Evolutionary conservation across 2,113 vertebrate species (phyloP), one percentile per base, ranked within the genome.

Genomic region (Calyptommatus sinebrachiatus): DNA sequence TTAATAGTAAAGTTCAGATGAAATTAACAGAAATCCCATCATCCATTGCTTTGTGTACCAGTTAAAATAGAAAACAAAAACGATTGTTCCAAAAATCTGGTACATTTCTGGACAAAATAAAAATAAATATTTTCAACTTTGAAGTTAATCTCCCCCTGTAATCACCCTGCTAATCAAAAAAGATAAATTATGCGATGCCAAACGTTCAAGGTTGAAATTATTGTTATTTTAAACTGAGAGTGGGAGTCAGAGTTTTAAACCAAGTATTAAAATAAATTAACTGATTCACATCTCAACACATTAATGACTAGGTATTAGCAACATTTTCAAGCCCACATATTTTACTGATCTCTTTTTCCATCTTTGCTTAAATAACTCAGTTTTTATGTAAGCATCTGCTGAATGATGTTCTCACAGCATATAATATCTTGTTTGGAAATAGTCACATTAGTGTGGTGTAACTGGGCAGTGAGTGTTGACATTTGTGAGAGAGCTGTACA

Each of bases 141-240:
- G 20, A 3, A 1, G 9, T 84, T 87, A 83, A 87, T 71, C 76
- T 77, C 6, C 4, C 61, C 7, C 10, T 1, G 1, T 69, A 5
- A 69, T 66, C 85, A 67, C 29, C 73, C 9, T 2, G 0, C 31
- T 1, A 71, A 28, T 65, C 61, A 77, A 50, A 76, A 82, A 82
- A 41, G 48, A 46, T 1, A 26, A 53, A 81, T 70, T 62, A 50
- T 50, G 45, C 46, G 28, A 31, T 4, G n/a, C 28, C 31, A 28
- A 60, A 67, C 60, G 75, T 16, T 69, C 72, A 81, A 75, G 82
- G 12, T 3, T 86, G 63, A 76, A 80, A 22, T 72, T 22, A 57
- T 82, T 78, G 80, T 14, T 83, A 29, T 16, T 26, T 81, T 76
- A 83, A 62, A 74, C 18, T 4, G 48, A 1, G 0, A 71, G 53